A percentile compares a stretch with the other conserved stretches of the same genome.
Evolutionary conservation across 23 tunicate genomes (phyloP).

Genomic region (Clavelina lepadiformis): DNA sequence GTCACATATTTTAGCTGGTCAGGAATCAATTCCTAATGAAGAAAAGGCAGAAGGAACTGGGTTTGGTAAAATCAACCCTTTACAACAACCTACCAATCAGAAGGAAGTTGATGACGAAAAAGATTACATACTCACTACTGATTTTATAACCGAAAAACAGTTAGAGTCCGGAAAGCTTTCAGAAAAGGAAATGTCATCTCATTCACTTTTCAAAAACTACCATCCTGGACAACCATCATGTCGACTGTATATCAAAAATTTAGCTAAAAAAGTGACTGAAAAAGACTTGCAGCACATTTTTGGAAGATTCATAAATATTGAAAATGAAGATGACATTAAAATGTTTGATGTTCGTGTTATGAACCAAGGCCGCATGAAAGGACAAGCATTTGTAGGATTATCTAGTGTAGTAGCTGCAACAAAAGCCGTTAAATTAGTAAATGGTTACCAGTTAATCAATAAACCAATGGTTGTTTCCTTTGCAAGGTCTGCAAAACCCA

Average conservation of each 20-base stretch:
- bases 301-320: conserved; percentile 56
- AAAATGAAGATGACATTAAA: conserved; percentile 41
- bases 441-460: conserved; percentile 60
- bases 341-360: conserved; percentile 70
- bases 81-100: neutral
- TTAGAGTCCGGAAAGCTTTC: conserved; percentile 35
- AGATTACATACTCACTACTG: conserved; percentile 8
- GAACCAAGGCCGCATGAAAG: conserved; percentile 90
- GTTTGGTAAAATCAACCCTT: conserved; percentile 49
- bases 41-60: conserved; percentile 10
- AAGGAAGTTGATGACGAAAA: conserved; percentile 3
- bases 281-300: conserved; percentile 67
- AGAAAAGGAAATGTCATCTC: conserved; percentile 25
- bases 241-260: conserved; percentile 68
- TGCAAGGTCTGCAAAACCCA: conserved; percentile 80
- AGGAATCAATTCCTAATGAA: too few species aligned
- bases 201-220: conserved; percentile 48
- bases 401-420: conserved; percentile 49
- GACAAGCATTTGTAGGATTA: conserved; percentile 81
- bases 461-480: conserved; percentile 81
- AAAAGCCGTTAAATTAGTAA: conserved; percentile 45
- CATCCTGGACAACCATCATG: conserved; percentile 55
- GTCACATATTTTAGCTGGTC: too few species aligned
- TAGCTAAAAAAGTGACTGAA: conserved; percentile 69
- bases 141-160: conserved; percentile 53